A percentile compares a stretch with the other conserved stretches of the same genome.
These are phyloP conservation scores for Limnodromus scolopaceus DNA, from an alignment of 2,797 vertebrate genomes.

Conservation along the genomic window DNA sequence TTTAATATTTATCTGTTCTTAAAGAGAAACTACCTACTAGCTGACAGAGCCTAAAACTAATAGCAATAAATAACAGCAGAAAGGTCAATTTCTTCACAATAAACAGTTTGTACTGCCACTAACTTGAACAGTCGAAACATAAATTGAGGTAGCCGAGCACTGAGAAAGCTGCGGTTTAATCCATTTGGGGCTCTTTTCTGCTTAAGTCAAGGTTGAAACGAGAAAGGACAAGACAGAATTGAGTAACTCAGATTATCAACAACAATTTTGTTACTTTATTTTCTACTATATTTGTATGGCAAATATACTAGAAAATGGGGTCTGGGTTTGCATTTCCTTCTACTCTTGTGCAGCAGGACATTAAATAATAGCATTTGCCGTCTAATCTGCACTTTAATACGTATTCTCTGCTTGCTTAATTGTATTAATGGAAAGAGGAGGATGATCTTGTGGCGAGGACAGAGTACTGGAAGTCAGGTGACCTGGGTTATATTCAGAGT, in stretches of 20 bases:
- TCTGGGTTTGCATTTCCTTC: conserved; percentile 37
- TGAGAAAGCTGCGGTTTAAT: neutral
- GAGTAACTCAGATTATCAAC: neutral
- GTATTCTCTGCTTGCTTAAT: conserved; percentile 42
- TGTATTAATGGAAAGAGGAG: conserved; percentile 54
- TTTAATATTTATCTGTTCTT: conserved; percentile 33
- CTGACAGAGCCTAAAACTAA: neutral
- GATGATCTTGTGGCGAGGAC: neutral
- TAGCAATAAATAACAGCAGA: neutral
- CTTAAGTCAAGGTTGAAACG: neutral
- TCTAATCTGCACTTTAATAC: conserved; percentile 35
- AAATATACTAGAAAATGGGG: neutral
- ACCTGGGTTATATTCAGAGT: conserved; percentile 36
- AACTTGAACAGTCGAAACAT: neutral
- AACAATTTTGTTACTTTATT: neutral
- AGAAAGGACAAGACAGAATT: neutral
- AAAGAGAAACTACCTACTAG: neutral
- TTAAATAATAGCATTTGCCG: conserved; percentile 27
- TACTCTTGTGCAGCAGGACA: neutral
- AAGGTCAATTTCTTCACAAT: neutral
- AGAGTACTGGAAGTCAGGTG: conserved; percentile 66
- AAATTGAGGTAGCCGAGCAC: neutral
- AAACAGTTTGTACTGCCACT: neutral
- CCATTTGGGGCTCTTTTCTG: neutral
- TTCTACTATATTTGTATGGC: neutral